phyloP scores from a whole-genome alignment of 2,113 vertebrate genomes.

The Abramis brama region DNA sequence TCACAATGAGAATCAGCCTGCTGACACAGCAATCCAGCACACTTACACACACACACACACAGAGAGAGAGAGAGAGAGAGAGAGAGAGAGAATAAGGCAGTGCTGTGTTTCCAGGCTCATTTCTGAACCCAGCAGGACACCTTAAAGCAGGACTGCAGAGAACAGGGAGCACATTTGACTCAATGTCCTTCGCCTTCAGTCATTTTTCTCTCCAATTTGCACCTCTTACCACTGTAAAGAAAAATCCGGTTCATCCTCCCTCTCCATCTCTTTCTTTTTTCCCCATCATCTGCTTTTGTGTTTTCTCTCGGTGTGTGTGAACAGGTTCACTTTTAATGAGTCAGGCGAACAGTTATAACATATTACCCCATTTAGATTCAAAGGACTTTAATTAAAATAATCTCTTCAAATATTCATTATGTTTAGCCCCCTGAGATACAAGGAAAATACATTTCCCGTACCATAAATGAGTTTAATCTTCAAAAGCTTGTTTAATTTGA shows the following conservation, averaged over 20 bases:
- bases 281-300: neutral
- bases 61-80: too few relatives aligned
- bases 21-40: constrained; percentile 91
- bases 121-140: constrained; percentile 93
- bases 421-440: constrained; percentile 80
- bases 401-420: constrained; percentile 92
- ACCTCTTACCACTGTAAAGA: constrained; percentile 77
- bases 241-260: constrained; percentile 85
- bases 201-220: constrained; percentile 90
- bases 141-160: constrained; percentile 84
- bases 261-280: constrained; percentile 45
- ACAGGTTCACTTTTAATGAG: constrained; percentile 92
- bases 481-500: constrained; percentile 69
- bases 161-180: constrained; percentile 68
- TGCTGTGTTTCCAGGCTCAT: constrained; percentile 93
- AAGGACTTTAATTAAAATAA: constrained; percentile 91
- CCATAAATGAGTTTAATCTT: constrained; percentile 73
- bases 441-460: constrained; percentile 74
- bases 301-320: constrained; percentile 76
- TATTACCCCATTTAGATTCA: constrained; percentile 87
- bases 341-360: constrained; percentile 81
- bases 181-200: constrained; percentile 78
- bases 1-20: constrained; percentile 87
- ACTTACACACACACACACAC: constrained; percentile 58
- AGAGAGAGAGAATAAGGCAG: constrained; percentile 73